Base-by-base conservation (phyloP, 53 echinoderm and acorn worm species). In the Arbacia lixula region DNA sequence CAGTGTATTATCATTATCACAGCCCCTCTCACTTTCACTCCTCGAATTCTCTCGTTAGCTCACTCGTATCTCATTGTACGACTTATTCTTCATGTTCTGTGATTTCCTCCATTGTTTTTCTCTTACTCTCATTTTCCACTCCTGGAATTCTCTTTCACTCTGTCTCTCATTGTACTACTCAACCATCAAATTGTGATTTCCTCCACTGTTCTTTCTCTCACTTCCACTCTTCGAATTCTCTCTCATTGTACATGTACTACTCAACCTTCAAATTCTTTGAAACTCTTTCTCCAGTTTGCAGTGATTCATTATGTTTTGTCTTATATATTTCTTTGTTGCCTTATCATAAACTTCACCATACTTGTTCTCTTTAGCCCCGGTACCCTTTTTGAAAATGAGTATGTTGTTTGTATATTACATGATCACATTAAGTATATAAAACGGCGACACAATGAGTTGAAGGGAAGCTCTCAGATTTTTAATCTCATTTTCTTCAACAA, bases 401-500 rank as follows among this genome's bases (percentile, higher is more conserved):
- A n/a, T n/a, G n/a, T n/a, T n/a, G n/a, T n/a, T n/a, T n/a, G n/a
- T n/a, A n/a, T n/a, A n/a, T n/a, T n/a, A n/a, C n/a, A n/a, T n/a
- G n/a, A n/a, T n/a, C n/a, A n/a, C n/a, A n/a, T n/a, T n/a, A n/a
- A n/a, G n/a, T n/a, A n/a, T n/a, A n/a, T n/a, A n/a, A n/a, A 1
- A 31, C 33, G 43, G 14, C 11, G 11, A 69, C 2, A 8, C 43
- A 0, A 6, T 0, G 36, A 37, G 40, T 69, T 17, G 43, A 42
- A 69, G 69, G 69, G 43, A 69, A 69, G 69, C 69, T 69, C 69
- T 43, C 43, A 42, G 40, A 69, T 74, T 74, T 42, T 51, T 51
- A 74, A 74, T 74, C 53, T 74, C 74, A 51, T 43, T 74, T 46
- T 74, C 49, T 74, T 74, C 50, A 51, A 74, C 50, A 51, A 31